These are phyloP conservation scores for Mesoligia furuncula DNA, from an alignment of 2,888 invertebrate species.

Conservation along the genomic window DNA sequence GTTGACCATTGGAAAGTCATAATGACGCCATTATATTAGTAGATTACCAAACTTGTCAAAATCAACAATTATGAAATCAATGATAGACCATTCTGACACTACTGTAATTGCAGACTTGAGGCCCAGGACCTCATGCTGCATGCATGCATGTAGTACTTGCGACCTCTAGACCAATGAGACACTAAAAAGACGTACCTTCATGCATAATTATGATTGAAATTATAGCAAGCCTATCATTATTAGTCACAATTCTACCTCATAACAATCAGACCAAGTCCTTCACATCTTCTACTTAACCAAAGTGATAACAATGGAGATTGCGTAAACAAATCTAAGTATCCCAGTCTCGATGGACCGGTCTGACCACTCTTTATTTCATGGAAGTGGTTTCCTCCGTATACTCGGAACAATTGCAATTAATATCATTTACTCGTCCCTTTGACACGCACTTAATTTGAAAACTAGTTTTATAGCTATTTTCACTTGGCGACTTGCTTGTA, in stretches of 20 bases:
- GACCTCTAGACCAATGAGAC: neutral
- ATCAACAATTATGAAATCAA: too few species aligned
- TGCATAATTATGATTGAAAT: neutral
- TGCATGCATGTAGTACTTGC: too few species aligned
- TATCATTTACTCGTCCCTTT: slow-evolving; percentile 41
- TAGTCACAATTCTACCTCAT: neutral
- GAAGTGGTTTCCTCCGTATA: slow-evolving; percentile 53
- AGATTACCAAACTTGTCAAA: too few species aligned
- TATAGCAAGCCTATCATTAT: neutral
- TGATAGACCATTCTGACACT: too few species aligned
- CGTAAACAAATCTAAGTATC: slow-evolving; percentile 38
- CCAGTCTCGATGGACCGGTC: slow-evolving; percentile 58
- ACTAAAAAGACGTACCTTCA: neutral
- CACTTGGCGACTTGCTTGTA: neutral
- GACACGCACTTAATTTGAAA: slow-evolving; percentile 53
- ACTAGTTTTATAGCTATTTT: slow-evolving; percentile 33
- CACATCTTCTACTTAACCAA: slow-evolving; percentile 1
- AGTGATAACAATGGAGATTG: slow-evolving; percentile 22
- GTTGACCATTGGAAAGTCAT: too few species aligned
- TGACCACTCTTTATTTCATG: slow-evolving; percentile 57
- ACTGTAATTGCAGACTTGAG: too few species aligned
- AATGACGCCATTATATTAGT: too few species aligned
- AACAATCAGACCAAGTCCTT: neutral
- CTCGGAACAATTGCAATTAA: slow-evolving; percentile 60
- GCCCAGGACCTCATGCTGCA: too few species aligned